Evolutionary conservation across 2,888 invertebrate species (phyloP).

Genomic region (Drosophila mayaguana): DNA sequence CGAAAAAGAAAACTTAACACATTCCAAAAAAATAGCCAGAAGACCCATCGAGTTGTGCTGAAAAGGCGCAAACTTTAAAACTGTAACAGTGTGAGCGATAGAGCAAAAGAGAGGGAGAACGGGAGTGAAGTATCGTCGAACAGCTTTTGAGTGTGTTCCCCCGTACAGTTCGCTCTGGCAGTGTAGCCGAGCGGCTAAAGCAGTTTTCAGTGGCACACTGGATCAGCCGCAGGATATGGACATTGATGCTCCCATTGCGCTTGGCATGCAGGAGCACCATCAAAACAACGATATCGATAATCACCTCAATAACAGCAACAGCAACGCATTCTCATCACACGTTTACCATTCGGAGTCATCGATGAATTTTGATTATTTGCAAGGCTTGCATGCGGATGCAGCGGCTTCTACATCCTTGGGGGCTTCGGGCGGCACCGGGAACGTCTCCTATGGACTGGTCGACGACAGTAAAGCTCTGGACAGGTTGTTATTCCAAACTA

Average conservation of each 20-base stretch:
- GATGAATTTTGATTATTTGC: slow-evolving; percentile 84
- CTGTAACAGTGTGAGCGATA: neutral
- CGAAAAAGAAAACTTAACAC: slow-evolving; percentile 54
- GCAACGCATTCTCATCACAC: slow-evolving; percentile 42
- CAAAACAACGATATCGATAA: slow-evolving; percentile 38
- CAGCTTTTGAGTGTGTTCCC: slow-evolving; percentile 4
- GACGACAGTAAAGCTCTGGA: slow-evolving; percentile 84
- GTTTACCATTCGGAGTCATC: slow-evolving; percentile 81
- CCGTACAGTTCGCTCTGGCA: slow-evolving; percentile 18
- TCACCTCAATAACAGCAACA: slow-evolving; percentile 54
- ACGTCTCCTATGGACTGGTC: slow-evolving; percentile 73
- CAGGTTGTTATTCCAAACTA: slow-evolving; percentile 83
- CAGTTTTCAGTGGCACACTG: slow-evolving; percentile 57
- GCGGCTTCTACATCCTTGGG: slow-evolving; percentile 56
- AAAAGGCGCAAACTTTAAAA: slow-evolving; percentile 47
- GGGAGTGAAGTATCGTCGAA: neutral
- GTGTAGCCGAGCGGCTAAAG: slow-evolving; percentile 15
- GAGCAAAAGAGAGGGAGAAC: neutral
- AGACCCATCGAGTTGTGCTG: slow-evolving; percentile 29
- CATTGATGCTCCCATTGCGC: slow-evolving; percentile 83
- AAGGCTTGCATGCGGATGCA: slow-evolving; percentile 73
- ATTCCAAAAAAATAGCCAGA: slow-evolving; percentile 66
- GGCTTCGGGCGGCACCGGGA: slow-evolving; percentile 33
- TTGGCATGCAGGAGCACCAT: slow-evolving; percentile 80
- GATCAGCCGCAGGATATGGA: slow-evolving; percentile 84